Base-by-base conservation (phyloP, 2,797 vertebrate species). In the Channa striata region DNA sequence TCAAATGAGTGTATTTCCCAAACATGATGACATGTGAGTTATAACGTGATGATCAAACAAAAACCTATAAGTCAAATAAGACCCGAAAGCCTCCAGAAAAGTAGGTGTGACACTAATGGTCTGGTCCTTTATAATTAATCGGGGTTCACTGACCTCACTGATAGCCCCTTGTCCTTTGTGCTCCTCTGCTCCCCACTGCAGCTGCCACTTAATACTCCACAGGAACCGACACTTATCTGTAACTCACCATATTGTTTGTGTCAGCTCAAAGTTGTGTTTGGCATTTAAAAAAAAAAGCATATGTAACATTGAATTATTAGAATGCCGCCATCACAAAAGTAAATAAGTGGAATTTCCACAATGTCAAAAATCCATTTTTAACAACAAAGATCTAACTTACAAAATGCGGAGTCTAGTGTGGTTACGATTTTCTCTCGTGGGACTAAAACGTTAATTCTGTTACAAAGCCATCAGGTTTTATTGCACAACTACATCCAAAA, bases 141-240 rank as follows among this genome's bases (percentile, higher is more conserved):
- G 87, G 77, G 65, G 87, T 80, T 88, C 79, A 81, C 70, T 85
- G 85, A 91, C 79, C 82, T 85, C 72, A 89, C 84, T 85, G 89
- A 92, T 90, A 88, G 59, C 10, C 56, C 68, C 42, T 17, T 78
- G 48, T 78, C 39, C 48, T 62, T 52, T 53, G 25, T 48, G 39
- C 61, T 71, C 65, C 66, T 63, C 73, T 67, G 52, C 50, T 51
- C 72, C 49, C 40, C 23, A 60, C 39, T 54, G 30, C 40, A 57
- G 58, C 63, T 36, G 37, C 64, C 63, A 73, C 54, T 62, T 79
- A 77, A 91, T 89, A 85, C 68, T 80, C 59, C 88, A 86, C 77
- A 72, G 72, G 70, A 74, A 77, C 54, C 12, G 1, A 70, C 63
- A 75, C 57, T n/a, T 30, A 30, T 30, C 25, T n/a, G n/a, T n/a